A percentile compares a stretch with the other conserved stretches of the same genome.
Conservation (phyloP, 2,113 vertebrate genomes). For the Dicerorhinus sumatrensis region DNA sequence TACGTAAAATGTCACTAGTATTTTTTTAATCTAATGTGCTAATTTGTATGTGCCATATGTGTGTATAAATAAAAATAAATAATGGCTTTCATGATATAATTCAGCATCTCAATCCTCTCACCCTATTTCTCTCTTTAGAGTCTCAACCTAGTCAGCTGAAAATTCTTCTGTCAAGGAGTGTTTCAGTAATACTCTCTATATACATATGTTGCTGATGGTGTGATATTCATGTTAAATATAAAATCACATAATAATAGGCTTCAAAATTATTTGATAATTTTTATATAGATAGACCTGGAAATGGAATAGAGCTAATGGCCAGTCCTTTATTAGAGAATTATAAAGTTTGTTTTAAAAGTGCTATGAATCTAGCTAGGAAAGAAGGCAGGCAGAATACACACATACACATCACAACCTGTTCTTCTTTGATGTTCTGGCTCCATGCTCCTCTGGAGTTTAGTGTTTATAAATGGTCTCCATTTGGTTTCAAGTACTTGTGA, state of each 20-base stretch:
- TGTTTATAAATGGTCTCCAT: constrained; percentile 57
- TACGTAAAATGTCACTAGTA: not conserved
- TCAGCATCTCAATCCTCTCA: not conserved
- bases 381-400: not conserved
- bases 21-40: not conserved
- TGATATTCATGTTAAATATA: constrained; percentile 38
- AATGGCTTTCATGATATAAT: constrained; percentile 2
- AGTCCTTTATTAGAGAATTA: not conserved
- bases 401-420: not conserved
- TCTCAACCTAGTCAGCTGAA: constrained; percentile 8
- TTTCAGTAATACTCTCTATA: constrained; percentile 11
- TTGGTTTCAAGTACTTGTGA: constrained; percentile 56
- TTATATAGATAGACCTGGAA: not conserved
- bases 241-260: not conserved
- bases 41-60: not conserved
- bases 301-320: not conserved
- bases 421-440: not conserved
- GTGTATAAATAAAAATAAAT: constrained; percentile 43
- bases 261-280: constrained; percentile 47
- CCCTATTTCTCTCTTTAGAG: constrained; percentile 6
- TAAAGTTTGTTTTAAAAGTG: constrained; percentile 52
- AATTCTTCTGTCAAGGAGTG: not conserved
- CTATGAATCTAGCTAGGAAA: not conserved
- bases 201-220: not conserved
- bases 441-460: not conserved